Conservation (phyloP, 2,797 vertebrate genomes). For the Gephyroberyx darwinii region DNA sequence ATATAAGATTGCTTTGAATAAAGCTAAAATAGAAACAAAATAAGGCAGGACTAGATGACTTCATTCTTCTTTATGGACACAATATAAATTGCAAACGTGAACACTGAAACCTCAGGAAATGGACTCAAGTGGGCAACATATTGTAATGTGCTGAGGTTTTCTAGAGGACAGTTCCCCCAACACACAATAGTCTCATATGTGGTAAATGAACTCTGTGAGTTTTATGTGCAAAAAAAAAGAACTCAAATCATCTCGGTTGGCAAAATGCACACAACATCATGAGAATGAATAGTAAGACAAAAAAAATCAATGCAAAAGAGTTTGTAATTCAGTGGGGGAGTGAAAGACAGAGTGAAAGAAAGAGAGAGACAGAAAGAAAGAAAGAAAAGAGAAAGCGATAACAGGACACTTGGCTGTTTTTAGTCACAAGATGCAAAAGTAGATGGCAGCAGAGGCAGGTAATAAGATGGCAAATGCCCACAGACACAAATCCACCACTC, state of each 20-base stretch:
- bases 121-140: background rate
- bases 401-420: conserved; percentile 68
- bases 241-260: background rate
- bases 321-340: conserved; percentile 43
- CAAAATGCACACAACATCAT: background rate
- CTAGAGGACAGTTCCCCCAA: background rate
- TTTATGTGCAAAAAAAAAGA: conserved; percentile 1
- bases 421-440: conserved; percentile 69
- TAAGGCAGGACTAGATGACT: background rate
- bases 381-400: conserved; percentile 59
- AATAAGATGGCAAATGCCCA: conserved; percentile 78
- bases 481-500: conserved; percentile 76
- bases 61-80: background rate
- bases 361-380: conserved; percentile 17
- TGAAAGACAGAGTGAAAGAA: conserved; percentile 34
- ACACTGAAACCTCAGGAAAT: conserved; percentile 4
- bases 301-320: conserved; percentile 14
- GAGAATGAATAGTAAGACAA: background rate
- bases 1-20: background rate
- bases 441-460: conserved; percentile 74
- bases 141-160: conserved; percentile 5
- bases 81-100: background rate
- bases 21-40: background rate
- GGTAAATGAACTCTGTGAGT: conserved; percentile 18
- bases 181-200: conserved; percentile 17